A percentile compares a stretch with the other conserved stretches of the same genome.
Conservation (phyloP, 2,888 invertebrate genomes). For the Phengaris alcon region DNA sequence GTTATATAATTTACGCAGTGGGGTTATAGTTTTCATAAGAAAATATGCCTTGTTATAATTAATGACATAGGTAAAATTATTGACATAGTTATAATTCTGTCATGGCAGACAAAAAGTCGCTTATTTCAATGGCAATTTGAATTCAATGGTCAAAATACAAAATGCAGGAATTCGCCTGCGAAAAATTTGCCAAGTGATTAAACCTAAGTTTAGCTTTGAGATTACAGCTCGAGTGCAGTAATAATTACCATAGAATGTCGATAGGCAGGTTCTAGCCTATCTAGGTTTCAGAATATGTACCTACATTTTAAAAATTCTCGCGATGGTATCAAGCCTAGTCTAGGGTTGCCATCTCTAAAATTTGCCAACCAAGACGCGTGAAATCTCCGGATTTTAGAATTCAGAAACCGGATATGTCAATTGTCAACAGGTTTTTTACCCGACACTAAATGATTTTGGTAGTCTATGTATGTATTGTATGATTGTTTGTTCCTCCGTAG, state of each 20-base stretch:
- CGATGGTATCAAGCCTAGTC: background rate
- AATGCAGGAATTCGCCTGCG: slow-evolving; percentile 9
- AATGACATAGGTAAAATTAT: background rate
- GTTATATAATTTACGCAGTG: too few species aligned
- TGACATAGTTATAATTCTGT: background rate
- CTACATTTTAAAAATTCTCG: background rate
- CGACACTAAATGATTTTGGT: too few species aligned
- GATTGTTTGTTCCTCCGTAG: too few species aligned
- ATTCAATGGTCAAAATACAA: background rate
- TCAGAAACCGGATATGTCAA: too few species aligned
- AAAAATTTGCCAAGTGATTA: slow-evolving; percentile 3
- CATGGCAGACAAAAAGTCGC: background rate
- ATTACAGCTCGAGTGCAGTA: background rate
- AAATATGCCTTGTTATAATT: too few species aligned
- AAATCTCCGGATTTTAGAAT: too few species aligned
- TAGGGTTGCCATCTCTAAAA: background rate
- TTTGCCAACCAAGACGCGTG: background rate
- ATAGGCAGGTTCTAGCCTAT: background rate
- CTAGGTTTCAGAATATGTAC: background rate
- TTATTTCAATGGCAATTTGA: background rate
- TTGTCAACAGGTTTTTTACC: too few species aligned
- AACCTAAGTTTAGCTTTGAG: background rate
- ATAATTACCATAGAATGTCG: slow-evolving; percentile 9
- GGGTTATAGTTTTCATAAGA: too few species aligned
- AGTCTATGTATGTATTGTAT: too few species aligned